Evolutionary conservation across 2,113 vertebrate genomes (phyloP), one percentile per base, ranked within the genome.

Genomic region (Neopipo cinnamomea): DNA sequence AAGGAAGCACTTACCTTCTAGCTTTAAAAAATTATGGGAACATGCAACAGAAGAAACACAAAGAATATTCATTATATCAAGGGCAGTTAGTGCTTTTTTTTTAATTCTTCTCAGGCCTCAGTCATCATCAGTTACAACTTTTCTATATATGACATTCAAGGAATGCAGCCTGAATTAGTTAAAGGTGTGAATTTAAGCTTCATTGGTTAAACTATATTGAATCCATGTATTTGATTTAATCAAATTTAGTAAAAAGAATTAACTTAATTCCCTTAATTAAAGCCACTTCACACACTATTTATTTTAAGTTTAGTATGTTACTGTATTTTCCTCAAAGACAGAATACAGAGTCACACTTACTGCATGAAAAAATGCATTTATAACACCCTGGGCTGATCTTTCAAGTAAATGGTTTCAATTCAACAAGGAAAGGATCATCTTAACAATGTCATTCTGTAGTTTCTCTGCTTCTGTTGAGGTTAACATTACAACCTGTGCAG

Each of bases 201-300:
- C 59, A 53, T n/a, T 86, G 55, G 35, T 41, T 94, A 93, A 85
- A 85, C 19, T 25, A 28, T 71, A 85, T 24, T 89, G 67, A 85
- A 95, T 55, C 18, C 14, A 42, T 63, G 61, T 63, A 63, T 85
- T 79, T 82, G 62, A 59, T 89, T 95, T 91, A 91, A 89, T 72
- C 35, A 68, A 75, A 89, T 91, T 87, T 85, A 47, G 19, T 52
- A 35, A 59, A 75, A 85, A 63, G 27, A 84, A 84, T 81, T 67
- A 77, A 81, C 44, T 79, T 85, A 97, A 87, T 94, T 93, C 66
- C 49, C 30, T 85, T 88, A 89, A 89, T 91, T 82, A 94, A 95
- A 70, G n/a, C 14, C 28, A 75, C 62, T 89, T 94, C 85, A 91
- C 88, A 94, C 73, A 65, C 39, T 88, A 79, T 89, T 92, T 93